Evolutionary conservation across 2,113 vertebrate species (phyloP), one percentile per base, ranked within the genome.

Genomic region (Muntiacus muntjak): DNA sequence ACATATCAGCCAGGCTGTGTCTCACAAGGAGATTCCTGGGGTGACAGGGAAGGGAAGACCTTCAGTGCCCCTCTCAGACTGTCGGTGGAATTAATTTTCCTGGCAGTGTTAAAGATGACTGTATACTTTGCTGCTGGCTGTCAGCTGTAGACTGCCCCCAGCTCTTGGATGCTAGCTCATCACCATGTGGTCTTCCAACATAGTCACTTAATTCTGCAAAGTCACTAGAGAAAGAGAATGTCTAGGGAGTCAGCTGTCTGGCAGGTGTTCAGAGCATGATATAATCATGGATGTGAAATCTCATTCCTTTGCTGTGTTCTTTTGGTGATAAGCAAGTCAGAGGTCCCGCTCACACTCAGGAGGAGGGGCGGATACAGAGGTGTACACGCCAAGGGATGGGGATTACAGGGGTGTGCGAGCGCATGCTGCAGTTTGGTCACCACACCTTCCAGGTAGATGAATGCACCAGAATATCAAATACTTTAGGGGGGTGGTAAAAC

Each of bases 1-100:
- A 23, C 5, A 19, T 1, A 3, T 25, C 47, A 19, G 3, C 9
- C 0, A 23, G 45, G 7, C n/a, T 83, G 17, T 3, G 11, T 64
- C 45, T 92, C 12, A 16, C 28, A 7, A 30, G 19, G 47, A 83
- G n/a, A 19, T 7, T 92, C 28, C 7, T 50, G 16, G 3, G 2
- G 6, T 76, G 40, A 76, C 71, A 43, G 23, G 40, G 5, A 71
- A 71, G 55, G 23, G 58, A 12, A 47, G 9, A 36, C 17, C 7
- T 54, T 25, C 52, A 13, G 11, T 4, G 9, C 5, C 33, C 43
- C 52, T 47, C 19, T 58, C 6, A 47, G 28, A 26, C 9, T 58
- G 19, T 58, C 33, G 13, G 1, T n/a, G 5, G 13, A 58, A 43
- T 78, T 45, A 13, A 11, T 26, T 90, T 74, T 58, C 54, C 52